A percentile compares a stretch with the other conserved stretches of the same genome.
These are phyloP conservation scores for Phaethornis superciliosus DNA, from an alignment of 2,113 vertebrate species.

Conservation along the genomic window DNA sequence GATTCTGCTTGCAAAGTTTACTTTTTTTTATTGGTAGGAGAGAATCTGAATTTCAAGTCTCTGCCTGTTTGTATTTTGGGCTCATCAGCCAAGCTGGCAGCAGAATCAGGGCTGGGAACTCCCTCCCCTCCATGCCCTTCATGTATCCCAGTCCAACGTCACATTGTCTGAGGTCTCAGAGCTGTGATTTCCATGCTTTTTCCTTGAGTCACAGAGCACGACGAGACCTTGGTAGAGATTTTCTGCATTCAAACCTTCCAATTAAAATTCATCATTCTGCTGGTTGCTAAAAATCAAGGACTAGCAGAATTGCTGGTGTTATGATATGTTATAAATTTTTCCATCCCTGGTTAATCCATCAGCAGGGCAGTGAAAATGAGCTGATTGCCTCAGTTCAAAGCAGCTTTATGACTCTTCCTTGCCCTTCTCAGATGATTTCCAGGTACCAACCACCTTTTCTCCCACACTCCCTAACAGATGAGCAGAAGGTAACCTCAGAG, in stretches of 20 bases:
- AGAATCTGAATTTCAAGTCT: not conserved
- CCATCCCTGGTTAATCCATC: conserved; percentile 2
- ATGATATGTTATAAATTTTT: not conserved
- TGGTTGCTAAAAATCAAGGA: not conserved
- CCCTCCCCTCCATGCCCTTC: not conserved
- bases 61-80: not conserved
- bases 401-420: not conserved
- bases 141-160: not conserved
- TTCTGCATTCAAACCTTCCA: not conserved
- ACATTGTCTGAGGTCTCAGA: not conserved
- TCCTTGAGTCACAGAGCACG: not conserved
- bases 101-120: not conserved
- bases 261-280: not conserved
- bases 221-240: not conserved
- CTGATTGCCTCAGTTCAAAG: not conserved
- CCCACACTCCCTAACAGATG: not conserved
- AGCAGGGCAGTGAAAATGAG: not conserved
- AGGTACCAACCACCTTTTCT: not conserved
- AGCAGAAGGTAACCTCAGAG: not conserved
- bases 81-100: not conserved
- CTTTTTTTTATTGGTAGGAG: not conserved
- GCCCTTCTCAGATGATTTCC: not conserved
- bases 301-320: not conserved
- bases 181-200: not conserved
- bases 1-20: not conserved